Evolutionary conservation across 2,888 invertebrate genomes (phyloP), one percentile per base, ranked within the genome.

Genomic region (Tetragnatha montana): DNA sequence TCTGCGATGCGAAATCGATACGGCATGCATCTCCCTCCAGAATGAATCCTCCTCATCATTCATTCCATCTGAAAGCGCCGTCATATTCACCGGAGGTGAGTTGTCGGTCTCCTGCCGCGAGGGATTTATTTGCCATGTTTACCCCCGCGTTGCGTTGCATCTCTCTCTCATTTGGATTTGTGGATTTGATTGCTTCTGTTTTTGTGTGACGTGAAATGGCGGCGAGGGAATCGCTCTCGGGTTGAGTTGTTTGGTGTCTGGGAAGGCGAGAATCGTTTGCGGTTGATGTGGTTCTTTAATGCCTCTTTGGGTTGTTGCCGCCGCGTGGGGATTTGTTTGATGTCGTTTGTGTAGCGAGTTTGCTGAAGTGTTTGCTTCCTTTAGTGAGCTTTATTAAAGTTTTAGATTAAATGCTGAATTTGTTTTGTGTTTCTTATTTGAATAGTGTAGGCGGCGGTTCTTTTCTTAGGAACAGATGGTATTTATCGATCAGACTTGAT

Each of bases 1-100:
- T 35, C 35, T 35, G 74, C 73, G 74, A 86, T 80, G 80, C 68
- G 73, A 80, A 80, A 86, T 86, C 80, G 73, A 80, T 86, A 80
- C 49, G 10, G 19, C 68, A 17, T n/a, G n/a, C 19, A 22, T 78
- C 74, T 79, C 51, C 12, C 22, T 73, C 84, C n/a, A n/a, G n/a
- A n/a, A n/a, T 35, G 35, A 35, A 35, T 50, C 50, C 50, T 50
- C 50, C 50, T 80, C 80, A 86, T 79, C 86, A 60, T 74, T 68
- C 47, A 17, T 14, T 70, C 49, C 35, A 35, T 81, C 74, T 74
- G 80, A 86, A 86, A 60, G 80, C 60, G 74, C n/a, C 68, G 86
- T 79, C 86, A 86, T 79, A 86, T 86, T 74, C 80, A 80, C 71
- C 80, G 17, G 83, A 47, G 35, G 35, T 35, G 49, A 14, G 68